Evolutionary conservation across 2,888 invertebrate genomes (phyloP), one percentile per base, ranked within the genome.

Genomic region (Ornithoptera priamus): DNA sequence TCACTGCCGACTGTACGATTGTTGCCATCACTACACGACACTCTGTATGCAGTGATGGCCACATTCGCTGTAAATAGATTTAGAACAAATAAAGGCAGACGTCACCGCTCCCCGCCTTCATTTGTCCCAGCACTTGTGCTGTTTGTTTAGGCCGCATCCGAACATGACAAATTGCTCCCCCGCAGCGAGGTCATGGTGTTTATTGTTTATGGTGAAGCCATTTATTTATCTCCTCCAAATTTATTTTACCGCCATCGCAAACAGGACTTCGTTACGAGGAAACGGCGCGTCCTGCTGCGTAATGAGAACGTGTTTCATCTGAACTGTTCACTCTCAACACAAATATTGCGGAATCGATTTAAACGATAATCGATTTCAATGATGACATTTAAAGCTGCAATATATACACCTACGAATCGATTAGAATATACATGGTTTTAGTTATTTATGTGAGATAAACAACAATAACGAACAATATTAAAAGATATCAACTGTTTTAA

Each of bases 111-210:
- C 57, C 20, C 58, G 69, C 57, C 62, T 57, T 58, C 57, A 10
- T 58, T 57, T 58, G 24, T 7, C 20, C 62, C 57, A 24, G 17
- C 53, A 17, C 17, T 30, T 10, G 50, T 18, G 22, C 39, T 70
- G 60, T 70, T 70, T 70, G 67, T 70, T 67, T 70, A 70, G 70
- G 70, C 39, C 42, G 20, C 62, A 22, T 59, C 46, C 68, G 50
- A 46, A 60, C 70, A 70, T 69, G 70, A 70, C 67, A 67, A 66
- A 70, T 67, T 63, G 70, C 70, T 63, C 67, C 50, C 70, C 70
- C 62, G 59, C 65, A 4, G 68, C 36, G 61, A 12, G 18, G 42
- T 17, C 42, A 24, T 53, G 39, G n/a, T 50, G 62, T 58, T 66
- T 39, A 65, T 69, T 66, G 50, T 70, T 70, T 66, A 62, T 62